Conservation (phyloP, 2,797 vertebrate genomes). For the Buceros bicornis region DNA sequence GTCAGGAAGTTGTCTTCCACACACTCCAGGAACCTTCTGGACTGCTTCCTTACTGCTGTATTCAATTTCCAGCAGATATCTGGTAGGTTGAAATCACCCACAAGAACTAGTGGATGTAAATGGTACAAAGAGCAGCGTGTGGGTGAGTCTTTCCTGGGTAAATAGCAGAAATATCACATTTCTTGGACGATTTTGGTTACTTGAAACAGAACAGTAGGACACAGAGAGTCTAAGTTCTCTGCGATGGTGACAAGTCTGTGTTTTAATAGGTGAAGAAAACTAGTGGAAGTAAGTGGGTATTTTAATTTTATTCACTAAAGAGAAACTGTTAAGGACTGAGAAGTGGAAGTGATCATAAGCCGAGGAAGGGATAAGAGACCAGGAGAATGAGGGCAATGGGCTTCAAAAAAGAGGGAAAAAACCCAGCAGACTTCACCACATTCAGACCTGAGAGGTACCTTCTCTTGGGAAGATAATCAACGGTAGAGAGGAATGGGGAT, state of each 20-base stretch:
- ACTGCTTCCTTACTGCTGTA: no score
- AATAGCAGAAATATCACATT: background rate
- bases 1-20: no score
- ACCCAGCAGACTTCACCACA: background rate
- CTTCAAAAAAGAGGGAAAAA: background rate
- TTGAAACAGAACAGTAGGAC: background rate
- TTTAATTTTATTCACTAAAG: background rate
- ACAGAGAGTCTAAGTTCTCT: background rate
- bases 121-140: background rate
- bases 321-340: background rate
- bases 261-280: background rate
- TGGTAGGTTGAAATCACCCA: no score
- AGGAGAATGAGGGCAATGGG: background rate
- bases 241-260: background rate
- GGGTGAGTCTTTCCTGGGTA: background rate
- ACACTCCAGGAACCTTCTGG: no score
- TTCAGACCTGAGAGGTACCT: background rate
- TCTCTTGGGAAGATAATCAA: slow-evolving; percentile 8
- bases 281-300: background rate
- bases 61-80: no score
- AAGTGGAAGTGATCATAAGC: background rate
- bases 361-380: background rate
- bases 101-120: no score
- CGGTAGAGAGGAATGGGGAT: background rate
- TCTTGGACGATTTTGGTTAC: background rate